Evolutionary conservation across 2,888 invertebrate species (phyloP), one percentile per base, ranked within the genome.

Genomic region (Amphipoea lucens): DNA sequence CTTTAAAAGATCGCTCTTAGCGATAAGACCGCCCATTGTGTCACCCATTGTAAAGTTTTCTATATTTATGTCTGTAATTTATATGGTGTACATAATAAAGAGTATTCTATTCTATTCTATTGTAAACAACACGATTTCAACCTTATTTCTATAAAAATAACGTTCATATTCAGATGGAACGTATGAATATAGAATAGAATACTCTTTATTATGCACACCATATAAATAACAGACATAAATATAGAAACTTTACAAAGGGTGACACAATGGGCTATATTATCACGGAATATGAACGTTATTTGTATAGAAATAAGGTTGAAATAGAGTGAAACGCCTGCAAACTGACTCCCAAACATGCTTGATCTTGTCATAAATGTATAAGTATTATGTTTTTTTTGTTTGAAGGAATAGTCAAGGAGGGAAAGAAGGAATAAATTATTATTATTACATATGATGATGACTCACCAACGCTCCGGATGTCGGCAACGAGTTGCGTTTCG

Each of bases 401-500:
- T 3, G 1, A 68, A 45, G 45, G 9, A 45, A 67, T 7, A 42
- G n/a, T 42, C 11, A 45, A 29, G 11, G 0, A 45, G n/a, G 11
- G 0, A 45, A 45, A 45, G 17, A 69, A 51, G 12, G 14, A 51
- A 36, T 51, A 7, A 0, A 67, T 20, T 7, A n/a, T 42, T 0
- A 23, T 63, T 5, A 9, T 63, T 11, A 94, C 29, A 1, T 0
- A 29, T 29, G 29, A 29, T 29, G 29, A 29, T 29, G 29, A 29
- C 97, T 95, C 92, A 98, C 98, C 98, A 87, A 98, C 98, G 93
- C 97, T 98, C 91, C 98, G 97, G 69, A 99, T 97, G 83, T 98
- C 98, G 54, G 98, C 98, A 17, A 98, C 97, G 6, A 99, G 96
- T 92, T 99, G 99, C n/a, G 98, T 98, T 95, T 99, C 99, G n/a